Percentiles rank a stretch among this genome's conserved stretches.
These are phyloP conservation scores for Mellilla xanthometata DNA, from an alignment of 2,888 invertebrate genomes.

Conservation along the genomic window DNA sequence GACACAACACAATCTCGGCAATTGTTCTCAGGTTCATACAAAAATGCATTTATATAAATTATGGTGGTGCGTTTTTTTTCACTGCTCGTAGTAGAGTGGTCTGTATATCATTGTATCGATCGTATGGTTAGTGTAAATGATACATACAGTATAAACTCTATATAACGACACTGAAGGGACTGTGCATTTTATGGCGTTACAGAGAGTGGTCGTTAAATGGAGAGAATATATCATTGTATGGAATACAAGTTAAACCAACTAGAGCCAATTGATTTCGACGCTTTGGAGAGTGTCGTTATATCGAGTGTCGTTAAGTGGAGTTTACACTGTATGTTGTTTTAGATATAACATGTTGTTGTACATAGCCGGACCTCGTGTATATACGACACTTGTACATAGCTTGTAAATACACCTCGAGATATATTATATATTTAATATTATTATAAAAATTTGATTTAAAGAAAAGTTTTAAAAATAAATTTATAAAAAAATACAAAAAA, in stretches of 20 bases:
- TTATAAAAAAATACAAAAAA: slow-evolving; percentile 68
- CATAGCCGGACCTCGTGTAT: slow-evolving; percentile 50
- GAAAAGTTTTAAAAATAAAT: slow-evolving; percentile 74
- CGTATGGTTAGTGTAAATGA: slow-evolving; percentile 33
- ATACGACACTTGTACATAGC: slow-evolving; percentile 68
- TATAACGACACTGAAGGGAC: too few relatives aligned
- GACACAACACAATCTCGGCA: slow-evolving; percentile 3
- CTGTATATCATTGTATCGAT: slow-evolving; percentile 45
- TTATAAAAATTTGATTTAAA: slow-evolving; percentile 73
- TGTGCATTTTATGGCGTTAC: too few relatives aligned
- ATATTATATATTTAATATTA: slow-evolving; percentile 75
- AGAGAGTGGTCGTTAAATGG: too few relatives aligned
- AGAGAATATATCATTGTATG: too few relatives aligned
- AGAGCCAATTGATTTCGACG: too few relatives aligned
- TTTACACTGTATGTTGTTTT: slow-evolving; percentile 33
- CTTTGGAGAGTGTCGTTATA: too few relatives aligned
- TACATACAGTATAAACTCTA: too few relatives aligned
- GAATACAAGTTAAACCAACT: too few relatives aligned
- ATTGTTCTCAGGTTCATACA: slow-evolving; percentile 12
- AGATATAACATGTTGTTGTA: slow-evolving; percentile 27
- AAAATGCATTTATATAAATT: slow-evolving; percentile 33
- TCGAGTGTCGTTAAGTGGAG: too few relatives aligned
- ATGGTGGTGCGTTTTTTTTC: slow-evolving; percentile 29
- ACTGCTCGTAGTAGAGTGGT: slow-evolving; percentile 27
- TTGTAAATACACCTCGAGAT: slow-evolving; percentile 73